These are phyloP conservation scores for Aleiodes alternator DNA, from an alignment of 2,888 invertebrate genomes.

Conservation along the genomic window DNA sequence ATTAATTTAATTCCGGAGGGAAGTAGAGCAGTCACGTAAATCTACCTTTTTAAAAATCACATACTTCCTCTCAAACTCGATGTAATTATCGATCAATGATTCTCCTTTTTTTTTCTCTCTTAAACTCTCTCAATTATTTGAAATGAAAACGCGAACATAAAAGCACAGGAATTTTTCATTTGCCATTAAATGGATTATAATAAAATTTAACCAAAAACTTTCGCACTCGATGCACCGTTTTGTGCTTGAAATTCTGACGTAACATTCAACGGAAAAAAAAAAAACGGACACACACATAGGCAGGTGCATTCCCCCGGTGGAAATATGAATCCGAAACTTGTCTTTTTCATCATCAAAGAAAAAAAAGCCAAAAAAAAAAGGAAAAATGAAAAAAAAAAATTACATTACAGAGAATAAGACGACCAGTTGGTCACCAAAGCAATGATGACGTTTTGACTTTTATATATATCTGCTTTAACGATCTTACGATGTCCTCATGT, in stretches of 20 bases:
- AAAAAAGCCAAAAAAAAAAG: neutral
- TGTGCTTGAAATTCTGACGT: slow-evolving; percentile 55
- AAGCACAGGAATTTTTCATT: neutral
- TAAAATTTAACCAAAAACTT: slow-evolving; percentile 13
- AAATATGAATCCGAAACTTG: slow-evolving; percentile 62
- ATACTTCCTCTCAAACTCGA: neutral
- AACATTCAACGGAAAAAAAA: slow-evolving; percentile 54
- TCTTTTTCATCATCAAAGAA: slow-evolving; percentile 31
- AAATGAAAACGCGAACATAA: neutral
- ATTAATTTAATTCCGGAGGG: neutral
- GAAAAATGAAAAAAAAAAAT: slow-evolving; percentile 52
- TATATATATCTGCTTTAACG: slow-evolving; percentile 38
- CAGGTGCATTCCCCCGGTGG: slow-evolving; percentile 61
- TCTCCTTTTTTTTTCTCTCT: too few species aligned
- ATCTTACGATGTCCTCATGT: slow-evolving; percentile 30
- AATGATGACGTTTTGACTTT: slow-evolving; percentile 45
- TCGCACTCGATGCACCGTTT: slow-evolving; percentile 21
- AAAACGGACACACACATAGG: slow-evolving; percentile 58
- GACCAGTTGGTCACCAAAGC: slow-evolving; percentile 51
- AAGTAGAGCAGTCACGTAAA: neutral
- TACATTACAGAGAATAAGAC: slow-evolving; percentile 40
- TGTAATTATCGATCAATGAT: too few species aligned
- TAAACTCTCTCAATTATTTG: neutral
- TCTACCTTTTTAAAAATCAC: slow-evolving; percentile 16
- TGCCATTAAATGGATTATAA: neutral